Percentiles rank a stretch among this genome's conserved stretches.
Conservation (phyloP, 2,113 vertebrate species). For the Carlito syrichta region DNA sequence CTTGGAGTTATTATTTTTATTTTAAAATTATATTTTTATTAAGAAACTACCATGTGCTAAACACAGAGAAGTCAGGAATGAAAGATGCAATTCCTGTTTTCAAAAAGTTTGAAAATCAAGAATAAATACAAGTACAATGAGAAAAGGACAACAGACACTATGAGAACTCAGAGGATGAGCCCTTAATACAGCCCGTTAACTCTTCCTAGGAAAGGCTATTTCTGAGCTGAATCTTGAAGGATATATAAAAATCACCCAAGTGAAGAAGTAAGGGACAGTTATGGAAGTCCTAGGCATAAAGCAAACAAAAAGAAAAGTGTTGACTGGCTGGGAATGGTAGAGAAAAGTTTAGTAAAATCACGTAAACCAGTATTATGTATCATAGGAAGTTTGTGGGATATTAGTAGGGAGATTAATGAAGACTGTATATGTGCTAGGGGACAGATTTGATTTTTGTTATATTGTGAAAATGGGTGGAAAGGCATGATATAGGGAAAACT, state of each 20-base stretch:
- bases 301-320: not conserved
- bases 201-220: not conserved
- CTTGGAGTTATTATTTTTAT: not conserved
- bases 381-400: not conserved
- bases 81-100: not conserved
- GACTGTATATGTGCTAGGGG: too few species aligned
- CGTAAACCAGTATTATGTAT: not conserved
- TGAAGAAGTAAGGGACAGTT: not conserved
- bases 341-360: not conserved
- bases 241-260: not conserved
- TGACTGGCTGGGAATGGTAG: not conserved
- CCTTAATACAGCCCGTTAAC: not conserved
- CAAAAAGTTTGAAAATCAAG: not conserved
- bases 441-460: not conserved
- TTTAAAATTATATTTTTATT: not conserved
- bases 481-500: not conserved
- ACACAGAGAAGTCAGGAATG: not conserved
- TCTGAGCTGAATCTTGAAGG: not conserved
- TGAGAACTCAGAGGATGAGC: not conserved
- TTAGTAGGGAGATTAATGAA: not conserved
- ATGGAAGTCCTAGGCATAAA: not conserved
- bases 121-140: not conserved
- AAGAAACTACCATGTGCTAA: not conserved
- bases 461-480: not conserved
- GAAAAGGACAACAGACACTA: not conserved